Conservation (phyloP, 2,888 invertebrate species). For the Deladenus siricidicola region DNA sequence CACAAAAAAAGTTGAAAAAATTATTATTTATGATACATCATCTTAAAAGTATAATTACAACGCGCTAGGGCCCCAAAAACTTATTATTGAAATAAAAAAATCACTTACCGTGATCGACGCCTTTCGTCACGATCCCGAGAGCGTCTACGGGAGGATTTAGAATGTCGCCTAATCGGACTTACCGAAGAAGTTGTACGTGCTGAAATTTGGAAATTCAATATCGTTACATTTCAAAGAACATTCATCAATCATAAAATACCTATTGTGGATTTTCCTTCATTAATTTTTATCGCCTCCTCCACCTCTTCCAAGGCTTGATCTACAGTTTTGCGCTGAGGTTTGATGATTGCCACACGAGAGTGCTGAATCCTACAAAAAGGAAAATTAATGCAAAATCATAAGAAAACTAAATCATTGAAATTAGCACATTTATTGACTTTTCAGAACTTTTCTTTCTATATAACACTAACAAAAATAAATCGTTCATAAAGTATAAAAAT, state of each 20-base stretch:
- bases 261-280: constrained; percentile 13
- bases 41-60: background rate
- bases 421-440: no score
- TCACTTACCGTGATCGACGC: background rate
- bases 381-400: no score
- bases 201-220: constrained; percentile 8
- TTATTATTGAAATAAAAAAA: background rate
- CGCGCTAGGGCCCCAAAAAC: background rate
- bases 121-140: constrained; percentile 18
- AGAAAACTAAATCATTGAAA: no score
- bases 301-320: constrained; percentile 90
- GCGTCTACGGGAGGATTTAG: constrained; percentile 25
- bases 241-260: background rate
- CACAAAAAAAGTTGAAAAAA: background rate
- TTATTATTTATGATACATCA: background rate
- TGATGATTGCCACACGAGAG: constrained; percentile 77
- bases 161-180: constrained; percentile 22
- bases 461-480: background rate
- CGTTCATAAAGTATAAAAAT: background rate
- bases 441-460: background rate
- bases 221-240: background rate
- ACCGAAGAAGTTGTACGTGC: background rate
- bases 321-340: constrained; percentile 84
- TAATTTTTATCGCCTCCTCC: constrained; percentile 74
- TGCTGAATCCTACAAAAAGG: constrained; percentile 65